Evolutionary conservation across 1,140 invertebrate genomes (phyloP).

Genomic region (Cherax destructor): DNA sequence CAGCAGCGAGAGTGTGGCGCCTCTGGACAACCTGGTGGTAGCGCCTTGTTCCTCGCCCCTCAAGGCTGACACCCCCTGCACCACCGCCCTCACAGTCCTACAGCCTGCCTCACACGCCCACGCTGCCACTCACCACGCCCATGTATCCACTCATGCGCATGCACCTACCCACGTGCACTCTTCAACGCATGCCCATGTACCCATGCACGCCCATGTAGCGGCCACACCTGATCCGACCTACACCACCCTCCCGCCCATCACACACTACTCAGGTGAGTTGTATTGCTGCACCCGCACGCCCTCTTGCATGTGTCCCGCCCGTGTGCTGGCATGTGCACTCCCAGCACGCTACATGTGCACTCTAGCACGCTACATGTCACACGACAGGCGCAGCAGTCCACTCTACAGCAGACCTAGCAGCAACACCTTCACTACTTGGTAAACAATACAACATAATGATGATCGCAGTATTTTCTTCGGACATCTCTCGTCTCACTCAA

Average conservation of each 20-base stretch:
- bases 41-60: conserved; percentile 74
- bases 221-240: conserved; percentile 76
- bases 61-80: conserved; percentile 73
- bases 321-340: conserved; percentile 6
- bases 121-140: conserved; percentile 52
- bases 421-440: neutral
- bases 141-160: conserved; percentile 53
- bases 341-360: conserved; percentile 1
- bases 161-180: conserved; percentile 71
- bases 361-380: conserved; percentile 1
- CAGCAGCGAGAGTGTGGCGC: conserved; percentile 75
- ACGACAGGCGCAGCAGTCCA: neutral
- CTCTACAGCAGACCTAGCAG: neutral
- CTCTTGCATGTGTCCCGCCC: conserved; percentile 13
- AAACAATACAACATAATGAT: neutral
- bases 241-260: conserved; percentile 84
- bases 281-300: conserved; percentile 13
- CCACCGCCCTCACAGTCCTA: conserved; percentile 75
- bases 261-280: conserved; percentile 82
- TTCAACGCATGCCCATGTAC: conserved; percentile 71
- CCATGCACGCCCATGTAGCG: conserved; percentile 64
- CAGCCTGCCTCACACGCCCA: conserved; percentile 77
- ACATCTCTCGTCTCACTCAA: neutral
- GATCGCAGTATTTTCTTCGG: neutral
- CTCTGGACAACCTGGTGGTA: conserved; percentile 79